Evolutionary conservation across 2,113 vertebrate genomes (phyloP).

Genomic region (Myiozetetes cayanensis): DNA sequence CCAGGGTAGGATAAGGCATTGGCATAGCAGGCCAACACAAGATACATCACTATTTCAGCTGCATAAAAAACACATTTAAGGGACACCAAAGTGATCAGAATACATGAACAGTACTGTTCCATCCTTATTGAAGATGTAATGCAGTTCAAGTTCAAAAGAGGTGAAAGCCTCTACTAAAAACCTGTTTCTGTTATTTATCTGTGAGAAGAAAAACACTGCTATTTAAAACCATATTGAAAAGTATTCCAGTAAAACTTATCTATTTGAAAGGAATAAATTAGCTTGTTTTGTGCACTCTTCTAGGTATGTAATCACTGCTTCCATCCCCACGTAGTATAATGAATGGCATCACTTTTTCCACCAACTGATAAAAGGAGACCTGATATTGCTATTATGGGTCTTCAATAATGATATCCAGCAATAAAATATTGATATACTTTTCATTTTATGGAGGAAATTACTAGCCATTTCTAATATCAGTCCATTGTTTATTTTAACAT

Average conservation of each 20-base stretch:
- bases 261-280: not conserved
- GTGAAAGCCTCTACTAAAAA: not conserved
- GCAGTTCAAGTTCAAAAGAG: not conserved
- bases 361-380: not conserved
- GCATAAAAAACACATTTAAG: not conserved
- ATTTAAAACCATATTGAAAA: not conserved
- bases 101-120: not conserved
- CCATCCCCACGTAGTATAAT: not conserved
- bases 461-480: not conserved
- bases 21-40: not conserved
- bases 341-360: not conserved
- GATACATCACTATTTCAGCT: not conserved
- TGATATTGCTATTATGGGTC: not conserved
- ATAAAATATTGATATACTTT: not conserved
- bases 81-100: not conserved
- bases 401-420: not conserved
- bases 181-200: not conserved
- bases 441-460: slow-evolving; percentile 7
- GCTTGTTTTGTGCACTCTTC: not conserved
- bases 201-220: not conserved
- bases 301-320: not conserved
- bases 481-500: not conserved
- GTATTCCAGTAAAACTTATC: not conserved
- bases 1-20: fast-evolving
- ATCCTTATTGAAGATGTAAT: not conserved